phyloP scores from a whole-genome alignment of 2,113 vertebrate genomes.

The Menura novaehollandiae region DNA sequence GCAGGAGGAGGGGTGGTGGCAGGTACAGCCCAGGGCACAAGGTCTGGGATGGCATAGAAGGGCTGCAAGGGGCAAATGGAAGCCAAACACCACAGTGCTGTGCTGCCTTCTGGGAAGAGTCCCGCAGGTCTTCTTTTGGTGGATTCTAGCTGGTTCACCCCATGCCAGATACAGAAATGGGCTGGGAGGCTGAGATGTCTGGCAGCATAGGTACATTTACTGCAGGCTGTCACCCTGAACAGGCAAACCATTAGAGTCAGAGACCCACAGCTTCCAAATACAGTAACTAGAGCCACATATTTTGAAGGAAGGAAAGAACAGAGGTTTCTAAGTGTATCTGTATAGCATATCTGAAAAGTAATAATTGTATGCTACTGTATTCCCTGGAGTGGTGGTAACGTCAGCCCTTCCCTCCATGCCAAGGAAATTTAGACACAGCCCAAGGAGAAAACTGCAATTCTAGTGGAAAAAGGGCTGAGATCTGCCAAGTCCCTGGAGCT shows the following conservation, averaged over 20 bases:
- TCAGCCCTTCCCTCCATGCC: conserved; percentile 18
- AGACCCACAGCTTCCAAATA: not conserved
- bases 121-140: not conserved
- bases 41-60: not conserved
- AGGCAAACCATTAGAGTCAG: not conserved
- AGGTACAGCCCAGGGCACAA: not conserved
- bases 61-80: not conserved
- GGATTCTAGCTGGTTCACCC: not conserved
- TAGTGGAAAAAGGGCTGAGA: not conserved
- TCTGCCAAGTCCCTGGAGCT: conserved; percentile 24
- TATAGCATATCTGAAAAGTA: not conserved
- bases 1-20: not conserved
- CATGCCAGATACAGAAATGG: not conserved
- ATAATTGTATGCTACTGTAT: not conserved
- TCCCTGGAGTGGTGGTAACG: conserved; percentile 38
- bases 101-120: not conserved
- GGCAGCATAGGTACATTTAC: not conserved
- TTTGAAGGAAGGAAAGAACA: not conserved
- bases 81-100: not conserved
- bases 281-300: not conserved
- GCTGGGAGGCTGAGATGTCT: not conserved
- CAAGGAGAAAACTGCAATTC: conserved; percentile 32
- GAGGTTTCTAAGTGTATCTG: not conserved
- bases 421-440: conserved; percentile 43
- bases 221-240: not conserved